Conservation (phyloP, 2,113 vertebrate species). For the Melierax canorus region DNA sequence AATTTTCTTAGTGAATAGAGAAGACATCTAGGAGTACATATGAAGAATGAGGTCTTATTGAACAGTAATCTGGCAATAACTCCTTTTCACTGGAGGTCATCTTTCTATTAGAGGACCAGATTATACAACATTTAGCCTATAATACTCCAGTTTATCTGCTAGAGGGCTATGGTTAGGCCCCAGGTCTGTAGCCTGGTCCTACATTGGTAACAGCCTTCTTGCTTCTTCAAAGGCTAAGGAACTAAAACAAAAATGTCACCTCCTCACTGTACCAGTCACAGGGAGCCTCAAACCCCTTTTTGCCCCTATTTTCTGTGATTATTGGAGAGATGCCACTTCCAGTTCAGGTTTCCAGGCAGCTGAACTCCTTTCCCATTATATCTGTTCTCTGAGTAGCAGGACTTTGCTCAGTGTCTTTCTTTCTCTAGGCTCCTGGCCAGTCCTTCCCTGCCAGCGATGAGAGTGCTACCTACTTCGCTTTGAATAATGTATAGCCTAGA, state of each 20-base stretch:
- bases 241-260: not conserved
- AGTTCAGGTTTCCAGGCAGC: not conserved
- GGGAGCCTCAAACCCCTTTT: not conserved
- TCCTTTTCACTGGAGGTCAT: not conserved
- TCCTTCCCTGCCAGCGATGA: not conserved
- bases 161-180: not conserved
- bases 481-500: not conserved
- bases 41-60: not conserved
- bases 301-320: not conserved
- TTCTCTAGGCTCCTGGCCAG: not conserved
- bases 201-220: not conserved
- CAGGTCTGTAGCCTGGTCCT: not conserved
- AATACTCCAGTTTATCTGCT: not conserved
- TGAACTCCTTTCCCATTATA: not conserved
- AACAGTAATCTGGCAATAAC: not conserved
- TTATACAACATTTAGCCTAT: not conserved
- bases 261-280: not conserved
- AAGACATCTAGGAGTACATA: not conserved
- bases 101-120: not conserved
- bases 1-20: not conserved
- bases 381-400: not conserved
- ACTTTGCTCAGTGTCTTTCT: not conserved
- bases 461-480: not conserved
- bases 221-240: not conserved
- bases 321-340: not conserved